Evolutionary conservation across 2,797 vertebrate species (phyloP), one percentile per base, ranked within the genome.

Genomic region (Poeciliopsis paucimaculata): DNA sequence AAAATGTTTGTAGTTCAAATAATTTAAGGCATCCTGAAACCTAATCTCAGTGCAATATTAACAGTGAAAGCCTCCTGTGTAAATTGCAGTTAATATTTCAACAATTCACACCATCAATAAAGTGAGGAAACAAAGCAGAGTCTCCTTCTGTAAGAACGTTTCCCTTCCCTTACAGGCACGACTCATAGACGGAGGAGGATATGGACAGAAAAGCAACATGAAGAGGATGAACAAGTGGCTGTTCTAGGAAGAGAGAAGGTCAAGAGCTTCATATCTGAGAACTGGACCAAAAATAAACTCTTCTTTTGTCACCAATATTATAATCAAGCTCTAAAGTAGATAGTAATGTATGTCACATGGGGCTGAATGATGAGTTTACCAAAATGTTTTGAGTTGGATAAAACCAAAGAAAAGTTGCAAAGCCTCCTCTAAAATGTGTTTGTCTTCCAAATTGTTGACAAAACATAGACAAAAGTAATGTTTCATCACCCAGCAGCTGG

Each of bases 101-200:
- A 79, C 76, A 74, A 80, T 82, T 81, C 57, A 68, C 80, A 84
- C 78, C 73, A 83, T 60, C 83, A 47, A 81, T 87, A 75, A 91
- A 87, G 89, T 92, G 91, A 87, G 81, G 88, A 90, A 92, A 88
- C 86, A 81, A 81, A 80, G 80, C n/a, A 87, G 90, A 31, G 92
- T 82, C 90, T 91, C 91, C 90, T 90, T 31, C 53, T 77, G 81
- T 82, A 89, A 89, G 89, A 93, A 94, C 89, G 89, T 75, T 41
- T 28, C 66, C 41, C n/a, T 18, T 47, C 3, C 16, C 39, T 80
- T 82, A 43, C 87, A 83, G 70, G 47, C 79, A 51, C 73, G 2
- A 80, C 82, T 68, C 49, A 28, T 77, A 89, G 89, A 91, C 85
- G 87, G 88, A 89, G 84, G 89, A 72, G 90, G 87, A 88, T 82